Percentiles rank a stretch among this genome's conserved stretches.
phyloP scores from a whole-genome alignment of 2,888 invertebrate genomes.

The Nemurella pictetii region DNA sequence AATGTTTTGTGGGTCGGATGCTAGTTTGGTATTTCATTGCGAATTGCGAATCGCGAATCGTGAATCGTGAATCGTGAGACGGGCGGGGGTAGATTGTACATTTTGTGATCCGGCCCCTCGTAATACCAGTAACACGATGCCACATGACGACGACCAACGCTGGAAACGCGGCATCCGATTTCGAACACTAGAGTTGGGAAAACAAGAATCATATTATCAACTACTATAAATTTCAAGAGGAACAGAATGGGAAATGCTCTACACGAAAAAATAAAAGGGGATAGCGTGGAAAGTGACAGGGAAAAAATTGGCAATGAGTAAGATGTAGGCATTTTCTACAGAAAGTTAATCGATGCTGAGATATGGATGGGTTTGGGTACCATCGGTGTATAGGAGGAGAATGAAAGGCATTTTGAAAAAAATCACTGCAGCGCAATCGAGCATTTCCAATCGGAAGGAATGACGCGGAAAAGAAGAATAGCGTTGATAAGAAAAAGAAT shows the following conservation, averaged over 20 bases:
- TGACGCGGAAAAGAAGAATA: slow-evolving; percentile 25
- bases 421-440: slow-evolving; percentile 15
- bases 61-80: too few relatives aligned
- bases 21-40: neutral
- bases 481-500: slow-evolving; percentile 15
- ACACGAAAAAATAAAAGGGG: neutral
- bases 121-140: neutral
- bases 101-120: too few relatives aligned
- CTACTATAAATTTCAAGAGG: slow-evolving; percentile 9
- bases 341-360: slow-evolving; percentile 8
- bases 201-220: neutral
- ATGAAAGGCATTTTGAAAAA: neutral
- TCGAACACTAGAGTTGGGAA: neutral
- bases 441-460: slow-evolving; percentile 25
- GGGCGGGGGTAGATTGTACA: neutral
- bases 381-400: neutral
- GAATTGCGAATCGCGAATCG: too few relatives aligned
- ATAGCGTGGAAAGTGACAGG: neutral
- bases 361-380: neutral
- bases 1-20: neutral
- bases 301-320: neutral
- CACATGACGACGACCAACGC: neutral
- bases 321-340: neutral
- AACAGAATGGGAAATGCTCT: neutral
- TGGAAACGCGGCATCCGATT: neutral